Conservation (phyloP, 2,797 vertebrate genomes). For the Acropternis orthonyx region DNA sequence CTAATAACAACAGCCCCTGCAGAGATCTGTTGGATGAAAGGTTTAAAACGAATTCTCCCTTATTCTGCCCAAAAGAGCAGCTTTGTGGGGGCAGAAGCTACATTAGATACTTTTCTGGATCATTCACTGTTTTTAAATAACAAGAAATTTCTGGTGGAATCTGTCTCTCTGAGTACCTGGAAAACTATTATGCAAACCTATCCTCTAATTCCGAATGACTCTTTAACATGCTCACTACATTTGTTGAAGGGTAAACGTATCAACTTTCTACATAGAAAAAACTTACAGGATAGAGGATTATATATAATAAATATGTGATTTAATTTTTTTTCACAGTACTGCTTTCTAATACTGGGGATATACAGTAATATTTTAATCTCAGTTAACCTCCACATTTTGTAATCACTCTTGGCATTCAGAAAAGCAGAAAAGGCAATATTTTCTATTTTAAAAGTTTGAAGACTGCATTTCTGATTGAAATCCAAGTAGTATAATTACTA, state of each 20-base stretch:
- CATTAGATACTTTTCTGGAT: background rate
- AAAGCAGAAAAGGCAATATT: constrained; percentile 8
- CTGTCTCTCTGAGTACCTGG: background rate
- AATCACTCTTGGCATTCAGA: background rate
- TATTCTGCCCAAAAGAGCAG: background rate
- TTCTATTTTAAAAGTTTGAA: constrained; percentile 32
- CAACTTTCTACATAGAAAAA: background rate
- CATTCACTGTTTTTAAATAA: background rate
- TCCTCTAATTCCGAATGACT: background rate
- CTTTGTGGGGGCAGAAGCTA: background rate
- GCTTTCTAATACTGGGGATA: background rate
- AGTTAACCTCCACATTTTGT: background rate
- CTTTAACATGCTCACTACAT: background rate
- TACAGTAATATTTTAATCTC: constrained; percentile 1
- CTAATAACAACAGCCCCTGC: background rate
- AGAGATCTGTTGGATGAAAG: background rate
- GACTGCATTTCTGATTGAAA: constrained; percentile 40
- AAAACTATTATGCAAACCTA: background rate
- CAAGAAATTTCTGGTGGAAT: background rate
- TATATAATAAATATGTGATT: background rate
- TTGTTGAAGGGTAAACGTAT: background rate
- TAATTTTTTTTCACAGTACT: background rate
- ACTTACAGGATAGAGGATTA: background rate
- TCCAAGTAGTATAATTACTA: constrained; percentile 61
- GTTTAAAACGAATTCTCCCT: background rate